phyloP scores from a whole-genome alignment of 2,888 invertebrate genomes.

The Pollenia griseotomentosa region DNA sequence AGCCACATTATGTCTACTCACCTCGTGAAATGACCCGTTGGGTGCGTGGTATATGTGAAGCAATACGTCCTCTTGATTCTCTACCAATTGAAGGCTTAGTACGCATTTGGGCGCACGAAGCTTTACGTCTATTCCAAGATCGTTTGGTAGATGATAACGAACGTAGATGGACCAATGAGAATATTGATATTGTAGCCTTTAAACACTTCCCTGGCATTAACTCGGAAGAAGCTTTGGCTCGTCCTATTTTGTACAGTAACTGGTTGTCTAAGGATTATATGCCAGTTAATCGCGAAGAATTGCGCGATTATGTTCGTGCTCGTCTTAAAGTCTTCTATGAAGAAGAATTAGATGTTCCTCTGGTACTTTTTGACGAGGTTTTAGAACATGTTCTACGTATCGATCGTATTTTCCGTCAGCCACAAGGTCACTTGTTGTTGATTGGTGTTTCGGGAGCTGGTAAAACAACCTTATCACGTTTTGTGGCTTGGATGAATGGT shows the following conservation, averaged over 20 bases:
- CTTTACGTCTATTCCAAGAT: conserved; percentile 96
- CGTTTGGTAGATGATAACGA: conserved; percentile 97
- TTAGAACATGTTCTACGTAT: conserved; percentile 99
- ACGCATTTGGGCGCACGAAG: conserved; percentile 99
- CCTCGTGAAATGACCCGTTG: conserved; percentile 99
- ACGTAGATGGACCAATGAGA: conserved; percentile 98
- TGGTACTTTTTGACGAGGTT: conserved; percentile 99
- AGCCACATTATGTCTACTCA: conserved; percentile 99
- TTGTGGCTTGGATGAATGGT: conserved; percentile 99
- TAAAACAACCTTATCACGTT: conserved; percentile 99
- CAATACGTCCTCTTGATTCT: conserved; percentile 96
- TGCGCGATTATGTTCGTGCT: conserved; percentile 98
- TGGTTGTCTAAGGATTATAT: conserved; percentile 99
- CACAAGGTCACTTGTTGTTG: conserved; percentile 98
- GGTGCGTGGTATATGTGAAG: conserved; percentile 99
- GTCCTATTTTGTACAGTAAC: conserved; percentile 99
- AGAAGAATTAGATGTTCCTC: conserved; percentile 98
- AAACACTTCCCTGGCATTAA: conserved; percentile 97
- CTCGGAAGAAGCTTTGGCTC: conserved; percentile 91
- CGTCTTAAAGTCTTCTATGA: conserved; percentile 99
- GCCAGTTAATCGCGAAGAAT: conserved; percentile 97
- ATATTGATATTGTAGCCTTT: conserved; percentile 95
- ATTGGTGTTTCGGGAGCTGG: conserved; percentile 99
- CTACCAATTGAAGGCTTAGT: conserved; percentile 97
- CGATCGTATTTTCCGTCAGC: conserved; percentile 99